Percentiles rank a stretch among this genome's conserved stretches.
Evolutionary conservation across 2,888 invertebrate genomes (phyloP).

Genomic region (Dusona sp.): DNA sequence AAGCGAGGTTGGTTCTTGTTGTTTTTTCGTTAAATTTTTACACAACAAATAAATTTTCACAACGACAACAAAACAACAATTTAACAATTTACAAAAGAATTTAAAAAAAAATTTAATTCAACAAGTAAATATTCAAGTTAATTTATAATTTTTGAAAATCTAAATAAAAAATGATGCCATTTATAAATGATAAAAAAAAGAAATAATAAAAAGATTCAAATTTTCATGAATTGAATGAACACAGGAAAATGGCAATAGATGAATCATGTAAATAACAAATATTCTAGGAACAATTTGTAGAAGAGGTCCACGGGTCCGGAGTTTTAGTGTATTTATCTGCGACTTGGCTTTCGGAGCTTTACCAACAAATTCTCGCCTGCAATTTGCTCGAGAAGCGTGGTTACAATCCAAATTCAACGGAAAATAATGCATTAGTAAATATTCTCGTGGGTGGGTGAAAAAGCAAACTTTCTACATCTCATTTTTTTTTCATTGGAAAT

Average conservation of each 20-base stretch:
- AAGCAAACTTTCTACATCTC: not conserved
- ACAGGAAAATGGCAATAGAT: not conserved
- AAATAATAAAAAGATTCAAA: not conserved
- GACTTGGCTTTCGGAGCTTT: conserved; percentile 96
- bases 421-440: conserved; percentile 89
- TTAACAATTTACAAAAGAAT: too few species aligned
- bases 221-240: too few species aligned
- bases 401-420: conserved; percentile 86
- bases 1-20: conserved; percentile 84
- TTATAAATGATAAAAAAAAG: not conserved
- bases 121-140: too few species aligned
- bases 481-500: not conserved
- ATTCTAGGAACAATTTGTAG: conserved; percentile 93
- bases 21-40: not conserved
- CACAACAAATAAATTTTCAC: too few species aligned
- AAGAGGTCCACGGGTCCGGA: conserved; percentile 96
- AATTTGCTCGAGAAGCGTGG: conserved; percentile 90
- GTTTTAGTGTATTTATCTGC: conserved; percentile 96
- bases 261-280: not conserved
- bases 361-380: conserved; percentile 92
- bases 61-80: too few species aligned
- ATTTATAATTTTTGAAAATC: too few species aligned
- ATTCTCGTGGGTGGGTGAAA: conserved; percentile 89
- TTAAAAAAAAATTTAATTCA: too few species aligned
- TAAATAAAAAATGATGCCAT: too few species aligned